These are phyloP conservation scores for Carlito syrichta DNA, from an alignment of 2,113 vertebrate genomes.

Conservation along the genomic window DNA sequence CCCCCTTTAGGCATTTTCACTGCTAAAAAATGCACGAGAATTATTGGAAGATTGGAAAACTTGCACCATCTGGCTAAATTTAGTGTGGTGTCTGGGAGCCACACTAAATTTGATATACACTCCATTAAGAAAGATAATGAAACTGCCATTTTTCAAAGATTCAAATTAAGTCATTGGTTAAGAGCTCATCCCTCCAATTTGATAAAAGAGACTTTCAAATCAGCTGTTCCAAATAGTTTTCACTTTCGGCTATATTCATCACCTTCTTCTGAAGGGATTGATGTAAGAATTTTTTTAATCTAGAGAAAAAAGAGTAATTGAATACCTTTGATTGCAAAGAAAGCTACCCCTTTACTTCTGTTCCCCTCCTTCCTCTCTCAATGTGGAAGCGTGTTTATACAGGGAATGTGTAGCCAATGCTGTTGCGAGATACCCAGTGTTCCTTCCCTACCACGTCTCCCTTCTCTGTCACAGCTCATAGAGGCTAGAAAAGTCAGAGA, in stretches of 20 bases:
- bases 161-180: conserved; percentile 47
- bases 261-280: neutral
- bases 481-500: neutral
- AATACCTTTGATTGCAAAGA: neutral
- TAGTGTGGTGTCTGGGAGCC: conserved; percentile 19
- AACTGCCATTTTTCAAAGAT: conserved; percentile 57
- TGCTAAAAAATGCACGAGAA: conserved; percentile 30
- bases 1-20: conserved; percentile 28
- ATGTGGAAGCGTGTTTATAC: neutral
- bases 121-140: conserved; percentile 60
- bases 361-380: neutral
- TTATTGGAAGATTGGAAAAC: conserved; percentile 45
- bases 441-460: neutral
- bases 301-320: neutral
- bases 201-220: conserved; percentile 22
- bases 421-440: neutral
- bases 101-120: conserved; percentile 29
- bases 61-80: conserved; percentile 38
- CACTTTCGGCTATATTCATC: neutral
- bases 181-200: neutral
- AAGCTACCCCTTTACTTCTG: neutral
- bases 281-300: neutral
- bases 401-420: neutral
- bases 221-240: neutral
- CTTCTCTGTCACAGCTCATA: neutral